phyloP scores from a whole-genome alignment of 2,113 vertebrate genomes.

The Smithornis capensis region DNA sequence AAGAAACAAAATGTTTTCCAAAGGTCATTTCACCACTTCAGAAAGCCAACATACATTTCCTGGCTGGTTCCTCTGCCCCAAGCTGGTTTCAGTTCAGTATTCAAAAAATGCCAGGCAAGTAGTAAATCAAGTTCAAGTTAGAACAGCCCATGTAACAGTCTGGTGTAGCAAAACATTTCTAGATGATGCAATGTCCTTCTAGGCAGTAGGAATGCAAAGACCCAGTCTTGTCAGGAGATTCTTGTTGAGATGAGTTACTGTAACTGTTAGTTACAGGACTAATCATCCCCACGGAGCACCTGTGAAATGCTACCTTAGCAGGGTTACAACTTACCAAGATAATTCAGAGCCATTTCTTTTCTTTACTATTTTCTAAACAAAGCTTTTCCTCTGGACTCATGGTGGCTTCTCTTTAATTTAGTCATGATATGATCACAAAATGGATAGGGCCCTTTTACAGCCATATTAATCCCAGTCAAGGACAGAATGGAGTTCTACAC shows the following conservation, averaged over 20 bases:
- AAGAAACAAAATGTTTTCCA: not conserved
- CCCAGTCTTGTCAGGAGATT: not conserved
- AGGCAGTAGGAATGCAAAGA: not conserved
- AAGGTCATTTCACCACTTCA: not conserved
- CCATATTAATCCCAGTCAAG: not conserved
- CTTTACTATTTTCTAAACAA: not conserved
- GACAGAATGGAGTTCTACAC: not conserved
- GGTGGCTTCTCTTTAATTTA: not conserved
- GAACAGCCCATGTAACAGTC: not conserved
- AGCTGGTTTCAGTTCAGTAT: slow-evolving; percentile 3
- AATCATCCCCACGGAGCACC: not conserved
- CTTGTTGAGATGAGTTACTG: not conserved
- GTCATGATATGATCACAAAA: not conserved
- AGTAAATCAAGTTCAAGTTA: not conserved
- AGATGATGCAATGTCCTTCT: not conserved
- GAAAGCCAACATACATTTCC: not conserved
- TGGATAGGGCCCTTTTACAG: not conserved
- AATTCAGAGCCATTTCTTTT: not conserved
- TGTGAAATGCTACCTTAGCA: not conserved
- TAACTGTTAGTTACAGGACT: not conserved
- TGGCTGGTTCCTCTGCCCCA: not conserved
- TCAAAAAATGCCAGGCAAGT: not conserved
- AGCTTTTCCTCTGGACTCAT: not conserved
- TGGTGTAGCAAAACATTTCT: not conserved
- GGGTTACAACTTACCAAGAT: not conserved